These are phyloP conservation scores for Poeciliopsis prolifica DNA, from an alignment of 2,113 vertebrate genomes.

Conservation along the genomic window DNA sequence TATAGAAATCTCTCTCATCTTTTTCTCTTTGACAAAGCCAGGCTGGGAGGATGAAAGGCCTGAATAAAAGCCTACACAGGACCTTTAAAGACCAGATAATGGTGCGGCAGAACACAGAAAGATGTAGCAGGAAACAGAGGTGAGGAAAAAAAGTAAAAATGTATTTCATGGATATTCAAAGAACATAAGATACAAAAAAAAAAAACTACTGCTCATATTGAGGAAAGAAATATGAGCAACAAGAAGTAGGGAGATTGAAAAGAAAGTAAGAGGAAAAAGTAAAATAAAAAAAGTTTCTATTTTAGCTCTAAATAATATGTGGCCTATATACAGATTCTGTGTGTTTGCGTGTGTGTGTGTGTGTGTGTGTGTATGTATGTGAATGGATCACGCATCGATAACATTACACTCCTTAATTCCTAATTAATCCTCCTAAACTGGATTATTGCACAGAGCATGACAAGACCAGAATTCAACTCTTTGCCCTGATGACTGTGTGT, in stretches of 20 bases:
- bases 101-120: slow-evolving; percentile 35
- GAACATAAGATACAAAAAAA: slow-evolving; percentile 26
- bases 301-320: slow-evolving; percentile 55
- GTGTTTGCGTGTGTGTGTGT: slow-evolving; percentile 36
- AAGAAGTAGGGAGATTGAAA: slow-evolving; percentile 20
- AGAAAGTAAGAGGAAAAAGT: slow-evolving; percentile 35
- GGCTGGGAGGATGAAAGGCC: slow-evolving; percentile 53
- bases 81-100: slow-evolving; percentile 58
- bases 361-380: slow-evolving; percentile 17
- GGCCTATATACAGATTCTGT: slow-evolving; percentile 56
- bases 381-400: slow-evolving; percentile 67
- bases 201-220: slow-evolving; percentile 25
- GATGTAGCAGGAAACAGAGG: slow-evolving; percentile 45
- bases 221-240: slow-evolving; percentile 28
- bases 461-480: slow-evolving; percentile 65
- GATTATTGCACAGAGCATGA: slow-evolving; percentile 73
- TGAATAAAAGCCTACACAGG: slow-evolving; percentile 56
- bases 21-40: slow-evolving; percentile 49
- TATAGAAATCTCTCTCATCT: slow-evolving; percentile 55
- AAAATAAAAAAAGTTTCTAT: slow-evolving; percentile 48
- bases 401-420: slow-evolving; percentile 79
- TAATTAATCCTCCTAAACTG: slow-evolving; percentile 80
- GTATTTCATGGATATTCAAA: slow-evolving; percentile 46
- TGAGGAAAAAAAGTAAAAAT: slow-evolving; percentile 12
- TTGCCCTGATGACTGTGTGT: slow-evolving; percentile 24